Base-by-base conservation (phyloP, 1,140 invertebrate species). In the Cherax quadricarinatus region DNA sequence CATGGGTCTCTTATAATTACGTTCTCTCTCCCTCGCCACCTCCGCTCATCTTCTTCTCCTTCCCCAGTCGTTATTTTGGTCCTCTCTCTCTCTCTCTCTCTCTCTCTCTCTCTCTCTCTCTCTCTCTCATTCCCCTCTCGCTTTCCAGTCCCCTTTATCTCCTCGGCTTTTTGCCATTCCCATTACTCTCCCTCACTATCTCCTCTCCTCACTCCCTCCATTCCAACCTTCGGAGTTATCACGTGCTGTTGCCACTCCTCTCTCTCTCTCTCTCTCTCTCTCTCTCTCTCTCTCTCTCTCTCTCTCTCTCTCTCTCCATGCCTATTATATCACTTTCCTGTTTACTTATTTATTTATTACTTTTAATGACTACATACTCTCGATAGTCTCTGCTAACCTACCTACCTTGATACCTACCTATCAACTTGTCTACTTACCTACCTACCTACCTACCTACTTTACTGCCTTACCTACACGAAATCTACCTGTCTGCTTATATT, bases 261-360 rank as follows among this genome's bases (percentile, higher is more conserved):
- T 62, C 82, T 82, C 79, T 81, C 30, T 57, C 82, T 57, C 51
- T 24, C 16, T 21, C 57, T 24, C 53, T 85, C 83, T 66, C 57
- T 60, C 53, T 60, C 53, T 60, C 83, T 85, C 83, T 85, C 57
- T 60, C 57, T 62, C 53, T 30, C 57, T 85, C 57, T 85, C 83
- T 60, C 53, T 62, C 53, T 62, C 53, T 60, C 57, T 66, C 83
- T 85, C 83, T 60, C 53, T 66, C n/a, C 24, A 53, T 85, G 51
- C 62, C 83, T 60, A 16, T 60, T 24, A 21, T 53, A 57, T 21
- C 60, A 49, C 60, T 53, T 57, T 2, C 7, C 51, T 84, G 49
- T 84, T 51, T 60, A 16, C 7, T 30, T 70, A 14, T 70, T n/a
- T 70, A 14, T 70, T n/a, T 3, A 1, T 70, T n/a, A 41, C 2